Conservation (phyloP, 2,888 invertebrate species). For the Xestia c-nigrum region DNA sequence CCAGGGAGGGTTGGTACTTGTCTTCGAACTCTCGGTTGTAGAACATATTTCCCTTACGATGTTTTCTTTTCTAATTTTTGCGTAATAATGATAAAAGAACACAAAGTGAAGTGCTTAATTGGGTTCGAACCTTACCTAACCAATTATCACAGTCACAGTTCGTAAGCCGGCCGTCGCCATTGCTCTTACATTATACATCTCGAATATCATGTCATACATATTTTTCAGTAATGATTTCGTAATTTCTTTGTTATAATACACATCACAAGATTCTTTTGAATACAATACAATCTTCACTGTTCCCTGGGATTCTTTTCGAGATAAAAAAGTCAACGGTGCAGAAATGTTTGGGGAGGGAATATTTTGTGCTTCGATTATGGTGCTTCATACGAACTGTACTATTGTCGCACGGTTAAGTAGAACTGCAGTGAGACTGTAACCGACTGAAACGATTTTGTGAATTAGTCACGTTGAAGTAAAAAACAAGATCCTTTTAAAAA, state of each 20-base stretch:
- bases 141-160: not conserved
- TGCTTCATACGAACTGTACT: constrained; percentile 46
- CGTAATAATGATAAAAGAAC: not conserved
- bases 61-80: not conserved
- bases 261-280: constrained; percentile 57
- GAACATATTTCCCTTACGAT: not conserved
- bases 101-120: not conserved
- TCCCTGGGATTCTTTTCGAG: constrained; percentile 55
- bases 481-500: not conserved
- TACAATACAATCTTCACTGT: constrained; percentile 63
- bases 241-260: constrained; percentile 58
- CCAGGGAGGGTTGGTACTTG: too few species aligned
- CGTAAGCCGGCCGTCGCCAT: not conserved
- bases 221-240: constrained; percentile 38
- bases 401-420: not conserved
- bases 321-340: constrained; percentile 59
- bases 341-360: constrained; percentile 60
- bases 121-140: not conserved
- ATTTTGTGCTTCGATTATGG: constrained; percentile 45
- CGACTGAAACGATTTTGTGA: not conserved
- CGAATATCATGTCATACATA: not conserved
- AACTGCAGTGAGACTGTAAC: not conserved
- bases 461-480: not conserved
- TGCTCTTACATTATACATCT: not conserved
- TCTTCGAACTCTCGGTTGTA: not conserved